These are phyloP conservation scores for Cepaea nemoralis DNA, from an alignment of 1,140 invertebrate genomes.

Conservation along the genomic window DNA sequence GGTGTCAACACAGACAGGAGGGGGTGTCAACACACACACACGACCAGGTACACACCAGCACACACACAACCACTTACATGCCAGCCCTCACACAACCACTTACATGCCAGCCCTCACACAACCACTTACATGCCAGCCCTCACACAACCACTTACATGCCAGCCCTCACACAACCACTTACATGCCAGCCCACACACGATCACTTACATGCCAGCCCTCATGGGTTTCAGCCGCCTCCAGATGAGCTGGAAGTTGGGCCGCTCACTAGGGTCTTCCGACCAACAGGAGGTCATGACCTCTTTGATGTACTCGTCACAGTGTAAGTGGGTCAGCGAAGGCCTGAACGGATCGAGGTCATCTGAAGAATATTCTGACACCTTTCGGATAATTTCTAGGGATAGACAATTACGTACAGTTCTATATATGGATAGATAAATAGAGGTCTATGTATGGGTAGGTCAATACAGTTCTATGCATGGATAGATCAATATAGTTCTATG, in stretches of 20 bases:
- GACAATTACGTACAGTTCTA: background rate
- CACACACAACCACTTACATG: no score
- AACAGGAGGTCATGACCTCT: conserved; percentile 66
- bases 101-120: no score
- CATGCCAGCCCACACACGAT: background rate
- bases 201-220: conserved; percentile 90
- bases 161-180: background rate
- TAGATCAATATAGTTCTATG: no score
- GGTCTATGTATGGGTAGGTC: no score
- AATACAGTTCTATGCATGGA: no score
- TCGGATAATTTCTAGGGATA: background rate
- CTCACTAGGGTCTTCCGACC: conserved; percentile 68
- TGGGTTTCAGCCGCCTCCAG: conserved; percentile 81
- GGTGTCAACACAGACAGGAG: no score
- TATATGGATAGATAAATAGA: no score
- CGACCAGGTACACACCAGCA: no score
- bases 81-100: no score
- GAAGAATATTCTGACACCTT: background rate
- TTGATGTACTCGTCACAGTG: conserved; percentile 61
- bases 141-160: no score
- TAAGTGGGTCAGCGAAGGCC: conserved; percentile 55
- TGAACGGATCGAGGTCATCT: conserved; percentile 67
- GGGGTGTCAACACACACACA: no score
- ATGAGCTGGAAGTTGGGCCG: conserved; percentile 75
- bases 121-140: no score